These are phyloP conservation scores for Scytalopus superciliaris DNA, from an alignment of 2,113 vertebrate genomes.

Conservation along the genomic window DNA sequence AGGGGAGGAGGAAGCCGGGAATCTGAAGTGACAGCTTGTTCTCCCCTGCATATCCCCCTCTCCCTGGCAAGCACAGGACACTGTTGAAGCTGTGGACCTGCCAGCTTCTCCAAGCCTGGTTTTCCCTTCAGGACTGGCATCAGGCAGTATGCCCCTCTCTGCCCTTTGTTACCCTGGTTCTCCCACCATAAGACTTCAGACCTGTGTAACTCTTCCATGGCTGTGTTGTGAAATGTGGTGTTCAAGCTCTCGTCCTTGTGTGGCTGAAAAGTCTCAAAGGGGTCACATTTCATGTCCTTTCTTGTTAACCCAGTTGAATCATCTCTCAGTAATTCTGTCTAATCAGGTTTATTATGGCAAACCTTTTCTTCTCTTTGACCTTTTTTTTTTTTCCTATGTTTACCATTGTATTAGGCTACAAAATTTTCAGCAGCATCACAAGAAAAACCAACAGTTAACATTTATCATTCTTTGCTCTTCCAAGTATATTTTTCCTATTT, in stretches of 20 bases:
- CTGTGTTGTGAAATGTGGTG: neutral
- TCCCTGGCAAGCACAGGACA: neutral
- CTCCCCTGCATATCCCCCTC: accelerated
- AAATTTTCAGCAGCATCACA: neutral
- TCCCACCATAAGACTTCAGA: neutral
- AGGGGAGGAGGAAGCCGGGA: neutral
- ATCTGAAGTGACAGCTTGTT: accelerated
- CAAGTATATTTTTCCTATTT: neutral
- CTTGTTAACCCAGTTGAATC: neutral
- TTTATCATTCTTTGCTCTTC: neutral
- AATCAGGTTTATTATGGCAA: neutral
- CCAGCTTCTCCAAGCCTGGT: neutral
- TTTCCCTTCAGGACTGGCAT: neutral
- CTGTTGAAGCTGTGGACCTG: neutral
- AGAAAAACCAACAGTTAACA: neutral
- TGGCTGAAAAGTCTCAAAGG: neutral
- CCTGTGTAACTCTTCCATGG: accelerated
- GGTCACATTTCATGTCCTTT: neutral
- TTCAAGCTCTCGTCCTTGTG: neutral
- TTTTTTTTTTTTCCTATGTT: neutral
- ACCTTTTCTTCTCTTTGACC: neutral
- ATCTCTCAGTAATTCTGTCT: neutral
- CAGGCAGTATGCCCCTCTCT: neutral
- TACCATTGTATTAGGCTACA: neutral
- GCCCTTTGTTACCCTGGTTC: neutral